Conservation (phyloP, 1,140 invertebrate species). For the Orius laevigatus region DNA sequence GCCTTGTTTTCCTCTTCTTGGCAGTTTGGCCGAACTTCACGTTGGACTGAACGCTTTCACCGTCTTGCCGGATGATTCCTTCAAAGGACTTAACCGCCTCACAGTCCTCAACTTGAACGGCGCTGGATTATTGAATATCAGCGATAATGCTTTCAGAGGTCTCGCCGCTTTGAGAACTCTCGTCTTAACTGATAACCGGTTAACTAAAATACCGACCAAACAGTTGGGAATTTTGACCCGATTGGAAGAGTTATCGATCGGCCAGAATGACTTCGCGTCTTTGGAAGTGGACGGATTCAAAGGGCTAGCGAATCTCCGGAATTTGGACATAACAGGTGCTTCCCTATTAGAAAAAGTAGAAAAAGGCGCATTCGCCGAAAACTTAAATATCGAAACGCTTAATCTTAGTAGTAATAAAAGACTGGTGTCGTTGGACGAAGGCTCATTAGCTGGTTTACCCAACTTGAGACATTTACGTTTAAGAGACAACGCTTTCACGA, state of each 20-base stretch:
- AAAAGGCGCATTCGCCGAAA: constrained; percentile 57
- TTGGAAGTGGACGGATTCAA: constrained; percentile 54
- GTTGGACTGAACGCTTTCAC: constrained; percentile 68
- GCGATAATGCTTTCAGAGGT: constrained; percentile 54
- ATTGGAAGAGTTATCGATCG: constrained; percentile 61
- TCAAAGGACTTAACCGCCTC: constrained; percentile 53
- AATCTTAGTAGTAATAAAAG: constrained; percentile 59
- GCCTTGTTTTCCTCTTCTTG: constrained; percentile 46
- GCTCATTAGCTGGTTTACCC: constrained; percentile 55
- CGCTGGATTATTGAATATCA: constrained; percentile 59
- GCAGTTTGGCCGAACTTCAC: constrained; percentile 62
- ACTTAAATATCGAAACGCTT: constrained; percentile 62
- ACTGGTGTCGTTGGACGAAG: constrained; percentile 49
- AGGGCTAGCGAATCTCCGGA: constrained; percentile 54
- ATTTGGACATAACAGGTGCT: constrained; percentile 58
- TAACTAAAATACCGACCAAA: constrained; percentile 54
- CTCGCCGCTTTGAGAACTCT: constrained; percentile 52
- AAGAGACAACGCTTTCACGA: constrained; percentile 58
- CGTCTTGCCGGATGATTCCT: constrained; percentile 51
- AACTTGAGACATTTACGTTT: constrained; percentile 57
- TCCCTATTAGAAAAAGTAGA: constrained; percentile 49
- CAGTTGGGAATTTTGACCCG: constrained; percentile 50
- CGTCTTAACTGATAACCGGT: constrained; percentile 59
- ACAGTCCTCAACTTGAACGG: constrained; percentile 61
- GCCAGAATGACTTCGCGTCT: constrained; percentile 59